Evolutionary conservation across 1,140 invertebrate species (phyloP), one percentile per base, ranked within the genome.

Genomic region (Doryteuthis pealeii): DNA sequence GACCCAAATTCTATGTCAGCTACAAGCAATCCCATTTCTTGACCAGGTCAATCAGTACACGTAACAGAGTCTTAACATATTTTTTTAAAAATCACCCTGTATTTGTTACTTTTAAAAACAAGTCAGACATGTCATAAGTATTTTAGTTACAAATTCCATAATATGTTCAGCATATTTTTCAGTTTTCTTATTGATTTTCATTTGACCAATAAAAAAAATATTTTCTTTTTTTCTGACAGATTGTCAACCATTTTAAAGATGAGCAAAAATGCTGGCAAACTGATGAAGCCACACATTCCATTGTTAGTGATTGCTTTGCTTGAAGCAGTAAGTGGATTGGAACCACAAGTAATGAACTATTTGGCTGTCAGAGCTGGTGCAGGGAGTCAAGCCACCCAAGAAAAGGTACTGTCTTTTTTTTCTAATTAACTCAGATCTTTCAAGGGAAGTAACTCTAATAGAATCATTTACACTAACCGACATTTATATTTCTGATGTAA

Each of bases 191-290:
- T n/a, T n/a, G n/a, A n/a, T n/a, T n/a, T n/a, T n/a, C n/a, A n/a
- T n/a, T n/a, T n/a, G n/a, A n/a, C n/a, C n/a, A n/a, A n/a, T n/a
- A n/a, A n/a, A n/a, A n/a, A n/a, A n/a, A n/a, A n/a, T n/a, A n/a
- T n/a, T n/a, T n/a, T n/a, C n/a, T 49, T 49, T 12, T 28, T 71
- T 28, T 70, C 73, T 83, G 89, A 26, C 81, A 95, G 94, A 78
- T 86, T 97, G 70, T 91, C 93, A 83, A 95, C 94, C 0, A 91
- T 97, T 18, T 93, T 95, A 0, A 92, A 95, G 82, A 90, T 97
- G 78, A 93, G 95, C 67, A 91, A 92, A 15, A 91, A 92, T 28
- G 94, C 94, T 49, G 95, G 95, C 0, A 87, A 87, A 26, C 89
- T 93, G 62, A 88, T 97, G 22, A 93, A 93, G 73, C 93, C 93